A percentile compares a stretch with the other conserved stretches of the same genome.
These are phyloP conservation scores for Aethina tumida DNA, from an alignment of 1,140 invertebrate genomes.

Conservation along the genomic window DNA sequence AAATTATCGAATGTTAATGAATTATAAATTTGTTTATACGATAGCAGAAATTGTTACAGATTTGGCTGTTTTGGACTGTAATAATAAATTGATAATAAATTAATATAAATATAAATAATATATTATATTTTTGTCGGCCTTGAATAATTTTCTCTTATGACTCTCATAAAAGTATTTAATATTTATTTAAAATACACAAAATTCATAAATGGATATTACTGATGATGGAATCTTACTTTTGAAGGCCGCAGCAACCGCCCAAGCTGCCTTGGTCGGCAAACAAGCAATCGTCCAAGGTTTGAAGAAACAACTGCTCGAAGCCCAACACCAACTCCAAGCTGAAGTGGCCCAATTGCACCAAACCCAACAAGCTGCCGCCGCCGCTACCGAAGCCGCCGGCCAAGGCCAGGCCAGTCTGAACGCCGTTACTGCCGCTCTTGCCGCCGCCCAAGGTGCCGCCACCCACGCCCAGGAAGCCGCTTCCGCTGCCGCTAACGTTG, in stretches of 20 bases:
- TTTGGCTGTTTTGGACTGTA: too few relatives aligned
- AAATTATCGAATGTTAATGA: too few relatives aligned
- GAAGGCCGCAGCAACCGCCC: slow-evolving; percentile 25
- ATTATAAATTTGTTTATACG: too few relatives aligned
- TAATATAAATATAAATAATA: too few relatives aligned
- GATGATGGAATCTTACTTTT: too few relatives aligned
- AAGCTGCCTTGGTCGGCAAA: slow-evolving; percentile 26
- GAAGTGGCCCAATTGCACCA: slow-evolving; percentile 22
- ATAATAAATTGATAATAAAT: too few relatives aligned
- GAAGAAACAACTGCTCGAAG: slow-evolving; percentile 20
- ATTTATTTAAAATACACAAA: too few relatives aligned
- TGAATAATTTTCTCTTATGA: too few relatives aligned
- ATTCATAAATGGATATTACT: too few relatives aligned
- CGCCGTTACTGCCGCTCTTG: slow-evolving; percentile 18
- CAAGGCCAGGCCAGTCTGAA: slow-evolving; percentile 19
- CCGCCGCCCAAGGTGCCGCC: slow-evolving; percentile 20
- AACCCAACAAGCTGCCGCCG: slow-evolving; percentile 17
- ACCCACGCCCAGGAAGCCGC: slow-evolving; percentile 17
- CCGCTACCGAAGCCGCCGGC: slow-evolving; percentile 18
- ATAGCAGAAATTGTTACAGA: too few relatives aligned
- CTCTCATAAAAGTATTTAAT: too few relatives aligned
- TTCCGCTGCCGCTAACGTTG: slow-evolving; percentile 19
- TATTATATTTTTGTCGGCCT: too few relatives aligned
- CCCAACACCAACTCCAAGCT: slow-evolving; percentile 18
- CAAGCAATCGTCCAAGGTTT: slow-evolving; percentile 22